Conservation (phyloP, 2,797 vertebrate genomes). For the Catamblyrhynchus diadema region DNA sequence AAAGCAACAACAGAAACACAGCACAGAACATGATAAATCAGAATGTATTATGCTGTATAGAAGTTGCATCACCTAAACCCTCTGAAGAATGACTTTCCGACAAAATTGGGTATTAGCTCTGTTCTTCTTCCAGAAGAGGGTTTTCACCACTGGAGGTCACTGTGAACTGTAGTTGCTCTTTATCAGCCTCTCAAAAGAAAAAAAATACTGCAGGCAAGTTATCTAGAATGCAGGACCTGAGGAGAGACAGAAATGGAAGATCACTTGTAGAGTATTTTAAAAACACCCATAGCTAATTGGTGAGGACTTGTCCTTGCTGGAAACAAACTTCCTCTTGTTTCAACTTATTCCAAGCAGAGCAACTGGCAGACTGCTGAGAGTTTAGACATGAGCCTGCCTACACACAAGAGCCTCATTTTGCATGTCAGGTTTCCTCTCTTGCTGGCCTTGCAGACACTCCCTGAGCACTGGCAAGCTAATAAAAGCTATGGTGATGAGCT, state of each 20-base stretch:
- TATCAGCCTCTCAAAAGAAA: neutral
- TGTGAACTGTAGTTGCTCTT: slow-evolving; percentile 18
- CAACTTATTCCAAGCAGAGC: neutral
- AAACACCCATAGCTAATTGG: neutral
- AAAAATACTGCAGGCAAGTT: neutral
- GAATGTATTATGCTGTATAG: neutral
- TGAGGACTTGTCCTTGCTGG: neutral
- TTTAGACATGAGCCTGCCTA: neutral
- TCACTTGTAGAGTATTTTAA: neutral
- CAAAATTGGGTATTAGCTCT: neutral
- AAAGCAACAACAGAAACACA: neutral
- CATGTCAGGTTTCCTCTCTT: neutral
- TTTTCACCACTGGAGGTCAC: slow-evolving; percentile 72
- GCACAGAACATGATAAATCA: neutral
- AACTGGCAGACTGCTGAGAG: neutral
- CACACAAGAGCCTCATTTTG: neutral
- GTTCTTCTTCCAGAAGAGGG: neutral
- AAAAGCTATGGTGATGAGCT: neutral
- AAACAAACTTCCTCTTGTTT: neutral
- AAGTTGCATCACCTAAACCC: neutral
- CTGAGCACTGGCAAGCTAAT: neutral
- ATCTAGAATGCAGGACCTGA: neutral
- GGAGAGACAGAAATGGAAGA: neutral
- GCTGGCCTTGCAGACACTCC: neutral
- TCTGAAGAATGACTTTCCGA: neutral